Conservation (phyloP, 2,888 invertebrate species). For the Melanargia galathea region DNA sequence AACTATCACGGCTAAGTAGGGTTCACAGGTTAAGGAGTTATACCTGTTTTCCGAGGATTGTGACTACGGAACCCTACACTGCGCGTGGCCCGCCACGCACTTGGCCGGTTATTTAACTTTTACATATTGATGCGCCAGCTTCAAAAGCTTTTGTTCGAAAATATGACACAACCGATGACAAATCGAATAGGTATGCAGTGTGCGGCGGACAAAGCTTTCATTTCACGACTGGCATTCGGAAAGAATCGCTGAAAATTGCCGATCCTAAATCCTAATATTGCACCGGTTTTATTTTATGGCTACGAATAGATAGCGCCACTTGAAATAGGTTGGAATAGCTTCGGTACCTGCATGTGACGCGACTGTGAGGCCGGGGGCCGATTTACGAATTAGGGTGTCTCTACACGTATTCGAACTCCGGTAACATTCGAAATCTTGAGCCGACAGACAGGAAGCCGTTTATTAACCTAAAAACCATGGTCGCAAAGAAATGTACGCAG, state of each 20-base stretch:
- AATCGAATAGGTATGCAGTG: constrained; percentile 6
- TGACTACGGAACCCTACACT: too few relatives aligned
- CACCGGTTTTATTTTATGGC: constrained; percentile 34
- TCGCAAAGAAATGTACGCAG: too few relatives aligned
- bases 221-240: background rate
- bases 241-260: constrained; percentile 23
- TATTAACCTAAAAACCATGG: too few relatives aligned
- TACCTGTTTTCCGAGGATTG: too few relatives aligned
- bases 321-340: constrained; percentile 36
- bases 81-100: too few relatives aligned
- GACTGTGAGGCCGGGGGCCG: constrained; percentile 33
- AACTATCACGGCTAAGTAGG: too few relatives aligned
- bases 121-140: background rate
- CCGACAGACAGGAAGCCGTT: too few relatives aligned
- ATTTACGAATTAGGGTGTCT: constrained; percentile 30
- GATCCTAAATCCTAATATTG: constrained; percentile 39
- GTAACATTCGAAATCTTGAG: too few relatives aligned
- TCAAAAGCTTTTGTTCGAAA: constrained; percentile 10
- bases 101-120: background rate
- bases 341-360: constrained; percentile 31
- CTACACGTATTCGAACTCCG: background rate
- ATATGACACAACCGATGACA: constrained; percentile 8
- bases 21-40: too few relatives aligned
- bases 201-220: background rate
- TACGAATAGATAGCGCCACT: constrained; percentile 34